A percentile compares a stretch with the other conserved stretches of the same genome.
Conservation (phyloP, 2,797 vertebrate species). For the Scolopax bukidnonensis region DNA sequence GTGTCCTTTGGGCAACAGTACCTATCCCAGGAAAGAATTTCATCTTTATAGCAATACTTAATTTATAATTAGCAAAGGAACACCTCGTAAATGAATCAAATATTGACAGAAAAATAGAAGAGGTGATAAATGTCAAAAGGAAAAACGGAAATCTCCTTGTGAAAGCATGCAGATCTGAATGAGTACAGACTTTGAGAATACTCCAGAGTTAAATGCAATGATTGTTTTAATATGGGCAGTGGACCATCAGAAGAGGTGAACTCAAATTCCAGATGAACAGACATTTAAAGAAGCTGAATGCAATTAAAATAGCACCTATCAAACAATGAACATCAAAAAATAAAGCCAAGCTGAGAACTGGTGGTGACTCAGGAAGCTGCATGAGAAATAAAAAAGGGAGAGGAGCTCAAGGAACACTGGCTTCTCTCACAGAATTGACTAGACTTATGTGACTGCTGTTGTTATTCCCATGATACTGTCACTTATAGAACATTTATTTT, state of each 20-base stretch:
- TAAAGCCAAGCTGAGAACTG: neutral
- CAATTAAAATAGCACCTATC: neutral
- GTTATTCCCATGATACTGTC: conserved; percentile 56
- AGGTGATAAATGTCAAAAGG: neutral
- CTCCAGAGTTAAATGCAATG: neutral
- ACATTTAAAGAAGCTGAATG: neutral
- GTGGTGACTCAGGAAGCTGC: neutral
- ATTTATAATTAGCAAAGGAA: neutral
- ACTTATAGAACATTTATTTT: conserved; percentile 72
- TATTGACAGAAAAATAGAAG: neutral
- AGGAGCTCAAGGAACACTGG: neutral
- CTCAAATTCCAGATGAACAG: neutral
- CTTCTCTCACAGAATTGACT: conserved; percentile 25
- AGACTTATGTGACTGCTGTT: conserved; percentile 23
- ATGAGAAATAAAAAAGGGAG: neutral
- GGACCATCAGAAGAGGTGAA: neutral
- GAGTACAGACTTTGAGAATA: neutral
- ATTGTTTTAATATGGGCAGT: neutral
- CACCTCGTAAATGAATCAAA: neutral
- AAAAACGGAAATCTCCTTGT: neutral
- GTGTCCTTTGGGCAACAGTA: neutral
- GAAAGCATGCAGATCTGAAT: neutral
- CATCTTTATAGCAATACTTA: neutral
- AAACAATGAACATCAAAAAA: neutral
- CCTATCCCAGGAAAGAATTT: neutral